Percentiles rank a stretch among this genome's conserved stretches.
phyloP scores from a whole-genome alignment of 2,113 vertebrate species.

The Oceanodroma tethys region DNA sequence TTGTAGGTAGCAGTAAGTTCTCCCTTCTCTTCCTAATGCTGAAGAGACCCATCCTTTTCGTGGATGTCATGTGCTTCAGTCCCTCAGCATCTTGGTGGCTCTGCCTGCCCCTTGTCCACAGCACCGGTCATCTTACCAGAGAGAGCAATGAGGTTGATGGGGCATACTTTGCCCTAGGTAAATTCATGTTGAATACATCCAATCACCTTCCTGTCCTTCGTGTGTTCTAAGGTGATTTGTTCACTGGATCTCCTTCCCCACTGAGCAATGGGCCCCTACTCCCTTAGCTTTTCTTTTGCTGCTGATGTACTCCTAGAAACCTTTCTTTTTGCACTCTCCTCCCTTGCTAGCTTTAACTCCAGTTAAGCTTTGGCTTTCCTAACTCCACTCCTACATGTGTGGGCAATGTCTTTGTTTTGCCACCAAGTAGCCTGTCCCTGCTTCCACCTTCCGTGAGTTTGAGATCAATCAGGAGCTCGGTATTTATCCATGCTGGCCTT shows the following conservation, averaged over 20 bases:
- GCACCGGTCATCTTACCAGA: neutral
- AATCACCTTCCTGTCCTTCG: neutral
- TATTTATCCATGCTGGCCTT: neutral
- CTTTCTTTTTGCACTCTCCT: neutral
- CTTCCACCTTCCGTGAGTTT: neutral
- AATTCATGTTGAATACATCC: neutral
- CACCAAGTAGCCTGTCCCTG: neutral
- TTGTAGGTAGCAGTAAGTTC: neutral
- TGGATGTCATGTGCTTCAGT: neutral
- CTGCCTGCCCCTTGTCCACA: neutral
- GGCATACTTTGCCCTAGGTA: neutral
- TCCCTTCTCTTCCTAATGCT: neutral
- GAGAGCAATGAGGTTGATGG: neutral
- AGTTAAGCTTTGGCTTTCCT: neutral
- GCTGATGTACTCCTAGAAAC: neutral
- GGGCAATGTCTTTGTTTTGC: neutral
- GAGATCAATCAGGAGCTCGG: neutral
- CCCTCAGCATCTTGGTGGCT: accelerated
- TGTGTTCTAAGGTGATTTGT: neutral
- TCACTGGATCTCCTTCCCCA: neutral
- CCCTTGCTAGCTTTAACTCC: neutral
- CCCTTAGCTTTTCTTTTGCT: neutral
- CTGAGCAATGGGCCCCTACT: neutral
- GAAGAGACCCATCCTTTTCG: neutral
- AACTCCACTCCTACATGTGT: neutral